Evolutionary conservation across 2,888 invertebrate species (phyloP), one percentile per base, ranked within the genome.

Genomic region (Onthophagus sagittarius): DNA sequence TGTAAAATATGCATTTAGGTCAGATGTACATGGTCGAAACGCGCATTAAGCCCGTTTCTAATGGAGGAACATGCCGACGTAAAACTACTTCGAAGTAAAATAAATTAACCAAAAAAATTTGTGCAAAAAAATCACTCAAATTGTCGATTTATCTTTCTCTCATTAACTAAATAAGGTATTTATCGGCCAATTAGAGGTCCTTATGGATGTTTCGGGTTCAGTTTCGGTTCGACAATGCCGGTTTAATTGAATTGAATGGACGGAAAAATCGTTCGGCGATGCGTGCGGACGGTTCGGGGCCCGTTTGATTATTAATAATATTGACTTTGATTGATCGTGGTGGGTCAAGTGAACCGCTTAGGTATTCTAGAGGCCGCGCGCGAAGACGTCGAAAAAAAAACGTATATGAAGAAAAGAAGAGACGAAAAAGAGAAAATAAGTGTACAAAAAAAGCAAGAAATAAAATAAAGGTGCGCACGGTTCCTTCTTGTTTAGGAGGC

Each of bases 241-340:
- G n/a, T 71, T 62, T 74, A 74, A 74, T 74, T 70, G 67, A 69
- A n/a, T 71, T 69, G 75, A 73, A 75, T 71, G 73, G 71, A 71
- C 64, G 70, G 70, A 75, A 75, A 72, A 71, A 71, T 69, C 67
- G 72, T 70, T 53, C 69, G 67, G 33, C 32, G 64, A 39, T 23
- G 65, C 67, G 73, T 71, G 33, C 65, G 15, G 23, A 23, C 64
- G 67, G 63, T 63, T 64, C 64, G 64, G 39, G 75, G 70, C 23
- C 63, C 62, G 71, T 84, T 84, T 84, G 85, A 85, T 85, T 84
- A 82, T 84, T 84, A 85, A 84, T 84, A 83, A 81, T 82, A 83
- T 81, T 84, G 85, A 85, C 85, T 82, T 83, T 85, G 85, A 85
- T 85, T 84, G 85, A 85, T 85, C 81, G 82, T 78, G 78, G 39